Percentiles rank a stretch among this genome's conserved stretches.
Evolutionary conservation across 2,797 vertebrate species (phyloP).

Genomic region (Tamandua tetradactyla): DNA sequence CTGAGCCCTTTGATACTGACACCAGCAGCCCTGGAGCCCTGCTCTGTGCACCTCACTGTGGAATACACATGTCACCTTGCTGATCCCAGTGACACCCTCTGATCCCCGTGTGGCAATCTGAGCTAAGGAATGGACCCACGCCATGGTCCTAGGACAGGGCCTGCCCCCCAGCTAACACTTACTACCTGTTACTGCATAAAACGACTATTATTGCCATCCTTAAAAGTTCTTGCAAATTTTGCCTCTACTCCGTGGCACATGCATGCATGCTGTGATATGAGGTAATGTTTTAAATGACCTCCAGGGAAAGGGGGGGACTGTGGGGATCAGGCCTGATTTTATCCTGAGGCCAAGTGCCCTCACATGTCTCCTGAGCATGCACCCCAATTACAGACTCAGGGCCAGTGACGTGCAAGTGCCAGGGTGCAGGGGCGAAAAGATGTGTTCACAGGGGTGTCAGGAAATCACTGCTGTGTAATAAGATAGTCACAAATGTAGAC

Average conservation of each 20-base stretch:
- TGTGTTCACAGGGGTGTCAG: too few species aligned
- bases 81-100: fast-evolving
- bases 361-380: too few species aligned
- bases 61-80: fast-evolving
- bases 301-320: fast-evolving
- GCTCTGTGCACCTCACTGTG: fast-evolving
- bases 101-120: fast-evolving
- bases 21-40: fast-evolving
- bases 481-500: too few species aligned
- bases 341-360: too few species aligned
- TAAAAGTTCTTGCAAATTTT: fast-evolving
- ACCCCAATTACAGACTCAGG: too few species aligned
- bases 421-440: too few species aligned
- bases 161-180: fast-evolving
- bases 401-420: too few species aligned
- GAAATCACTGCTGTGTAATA: too few species aligned
- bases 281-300: neutral
- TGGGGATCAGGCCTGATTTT: too few species aligned
- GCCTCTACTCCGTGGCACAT: fast-evolving
- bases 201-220: fast-evolving
- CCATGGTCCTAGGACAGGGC: fast-evolving
- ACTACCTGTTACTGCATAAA: fast-evolving
- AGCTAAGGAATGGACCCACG: fast-evolving
- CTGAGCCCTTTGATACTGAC: fast-evolving
- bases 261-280: neutral